phyloP scores from a whole-genome alignment of 2,113 vertebrate genomes.

The Nibea coibor region DNA sequence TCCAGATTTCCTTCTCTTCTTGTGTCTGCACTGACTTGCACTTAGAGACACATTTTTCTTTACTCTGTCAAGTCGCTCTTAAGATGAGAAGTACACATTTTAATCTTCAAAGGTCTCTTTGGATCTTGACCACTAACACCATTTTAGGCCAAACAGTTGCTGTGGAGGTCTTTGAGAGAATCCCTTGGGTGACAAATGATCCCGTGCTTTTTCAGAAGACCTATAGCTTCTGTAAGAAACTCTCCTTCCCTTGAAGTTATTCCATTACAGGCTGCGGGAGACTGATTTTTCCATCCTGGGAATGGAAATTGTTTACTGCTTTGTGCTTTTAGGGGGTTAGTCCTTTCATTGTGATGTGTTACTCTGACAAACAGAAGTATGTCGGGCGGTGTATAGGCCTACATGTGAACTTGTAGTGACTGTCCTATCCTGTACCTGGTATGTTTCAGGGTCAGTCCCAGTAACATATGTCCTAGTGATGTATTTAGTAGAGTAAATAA shows the following conservation, averaged over 20 bases:
- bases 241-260: not conserved
- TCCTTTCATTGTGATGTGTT: slow-evolving; percentile 10
- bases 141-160: slow-evolving; percentile 21
- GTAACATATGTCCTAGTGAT: not conserved
- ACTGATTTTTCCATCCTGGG: slow-evolving; percentile 20
- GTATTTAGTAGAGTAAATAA: not conserved
- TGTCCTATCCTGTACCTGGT: not conserved
- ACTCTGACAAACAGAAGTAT: slow-evolving; percentile 19
- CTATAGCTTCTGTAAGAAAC: slow-evolving; percentile 8
- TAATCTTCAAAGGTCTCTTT: not conserved
- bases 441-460: not conserved
- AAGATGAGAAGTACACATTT: not conserved
- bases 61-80: not conserved
- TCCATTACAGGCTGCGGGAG: slow-evolving; percentile 24
- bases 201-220: slow-evolving; percentile 13
- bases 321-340: slow-evolving; percentile 32
- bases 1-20: not conserved
- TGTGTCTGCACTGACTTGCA: not conserved
- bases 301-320: slow-evolving; percentile 34
- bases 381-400: not conserved
- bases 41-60: not conserved
- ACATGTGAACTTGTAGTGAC: slow-evolving; percentile 1
- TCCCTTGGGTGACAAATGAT: slow-evolving; percentile 14
- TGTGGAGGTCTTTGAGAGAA: slow-evolving; percentile 14
- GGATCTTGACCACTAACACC: not conserved